phyloP scores from a whole-genome alignment of 1,140 invertebrate genomes.

The Drosophila tani region DNA sequence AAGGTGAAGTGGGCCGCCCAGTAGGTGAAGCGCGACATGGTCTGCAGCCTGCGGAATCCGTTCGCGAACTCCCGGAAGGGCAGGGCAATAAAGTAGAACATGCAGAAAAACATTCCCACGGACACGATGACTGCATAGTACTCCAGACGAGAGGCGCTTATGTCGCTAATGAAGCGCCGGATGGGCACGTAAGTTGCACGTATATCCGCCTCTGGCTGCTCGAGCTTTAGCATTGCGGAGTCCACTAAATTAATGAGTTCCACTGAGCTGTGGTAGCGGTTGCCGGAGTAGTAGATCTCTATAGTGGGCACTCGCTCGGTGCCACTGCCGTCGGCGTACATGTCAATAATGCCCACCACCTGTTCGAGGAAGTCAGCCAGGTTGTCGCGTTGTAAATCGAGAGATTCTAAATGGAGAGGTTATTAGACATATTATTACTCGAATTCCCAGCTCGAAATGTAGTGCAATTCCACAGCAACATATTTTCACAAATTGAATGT shows the following conservation, averaged over 20 bases:
- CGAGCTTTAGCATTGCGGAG: conserved; percentile 58
- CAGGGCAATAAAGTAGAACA: conserved; percentile 77
- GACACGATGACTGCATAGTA: conserved; percentile 75
- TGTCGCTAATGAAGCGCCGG: conserved; percentile 62
- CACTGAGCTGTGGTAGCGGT: conserved; percentile 80
- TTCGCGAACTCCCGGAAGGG: conserved; percentile 74
- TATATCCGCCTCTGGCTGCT: conserved; percentile 35
- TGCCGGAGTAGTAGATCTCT: conserved; percentile 66
- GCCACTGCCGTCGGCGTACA: conserved; percentile 33
- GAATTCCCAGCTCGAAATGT: background rate
- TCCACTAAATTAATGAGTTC: conserved; percentile 74
- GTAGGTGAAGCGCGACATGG: conserved; percentile 69
- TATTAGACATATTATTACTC: background rate
- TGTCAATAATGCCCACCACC: conserved; percentile 65
- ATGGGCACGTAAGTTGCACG: conserved; percentile 67
- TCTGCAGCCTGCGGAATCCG: conserved; percentile 78
- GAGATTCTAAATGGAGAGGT: conserved; percentile 35
- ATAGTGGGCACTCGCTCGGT: conserved; percentile 20
- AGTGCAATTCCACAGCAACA: too few relatives aligned
- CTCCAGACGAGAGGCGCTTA: conserved; percentile 69
- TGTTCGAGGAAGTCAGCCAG: conserved; percentile 70
- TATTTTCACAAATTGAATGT: too few relatives aligned
- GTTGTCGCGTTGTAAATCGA: conserved; percentile 62
- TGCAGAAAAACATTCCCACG: conserved; percentile 70
- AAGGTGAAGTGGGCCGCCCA: conserved; percentile 68